Evolutionary conservation across 2,113 vertebrate species (phyloP), one percentile per base, ranked within the genome.

Genomic region (Pseudorhombus dupliciocellatus): DNA sequence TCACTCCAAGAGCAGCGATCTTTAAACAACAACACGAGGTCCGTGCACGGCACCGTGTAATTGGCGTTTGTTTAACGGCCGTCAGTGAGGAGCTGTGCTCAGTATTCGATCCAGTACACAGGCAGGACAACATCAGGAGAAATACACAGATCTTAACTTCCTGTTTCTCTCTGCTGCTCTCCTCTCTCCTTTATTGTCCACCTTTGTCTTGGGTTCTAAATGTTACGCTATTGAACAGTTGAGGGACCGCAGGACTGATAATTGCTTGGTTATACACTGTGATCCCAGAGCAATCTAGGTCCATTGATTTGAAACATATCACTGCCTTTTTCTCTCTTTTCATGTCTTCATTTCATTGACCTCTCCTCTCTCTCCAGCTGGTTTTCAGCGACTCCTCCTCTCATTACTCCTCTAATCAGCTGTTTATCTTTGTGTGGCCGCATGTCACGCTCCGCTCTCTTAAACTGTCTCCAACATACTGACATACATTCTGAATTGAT

Each of bases 401-500:
- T 2, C 14, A 48, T 73, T 37, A 26, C 31, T 68, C 20, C 70
- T 40, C 21, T 50, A 46, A 58, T 79, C 7, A 63, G 46, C 31
- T 55, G 18, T 53, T 73, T 34, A 15, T 0, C 1, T 66, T 68
- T 69, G 18, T 65, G 42, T 22, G 40, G 5, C 7, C 3, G 0
- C 3, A 31, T 24, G 51, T 55, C n/a, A 55, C 25, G 7, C 31
- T 24, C 63, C 34, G 25, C 62, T 55, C 26, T 70, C 25, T 69
- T 42, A 74, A 46, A 56, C 60, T 59, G 42, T 53, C 5, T 61
- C 51, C 37, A 60, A 77, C 85, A 81, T 81, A 89, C 87, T 92
- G 87, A 91, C 91, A 91, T 65, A 91, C 85, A 90, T 91, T 90
- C 63, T 75, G 37, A 84, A 81, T 80, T 31, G 82, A 51, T 89